Conservation (phyloP, 1,140 invertebrate species). For the Pachypsylla venusta region DNA sequence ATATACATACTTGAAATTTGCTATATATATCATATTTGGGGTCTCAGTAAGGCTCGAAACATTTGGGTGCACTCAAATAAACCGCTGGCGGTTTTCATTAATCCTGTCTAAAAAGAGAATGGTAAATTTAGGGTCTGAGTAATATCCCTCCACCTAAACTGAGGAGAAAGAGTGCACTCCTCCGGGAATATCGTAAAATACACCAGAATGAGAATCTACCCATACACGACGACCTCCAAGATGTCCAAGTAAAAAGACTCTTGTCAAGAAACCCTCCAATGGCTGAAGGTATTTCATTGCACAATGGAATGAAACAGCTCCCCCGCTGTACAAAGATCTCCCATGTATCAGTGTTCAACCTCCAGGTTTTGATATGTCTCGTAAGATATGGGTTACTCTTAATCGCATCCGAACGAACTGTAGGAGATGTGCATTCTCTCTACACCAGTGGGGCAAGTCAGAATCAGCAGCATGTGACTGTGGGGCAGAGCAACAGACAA, state of each 20-base stretch:
- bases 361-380: slow-evolving; percentile 3
- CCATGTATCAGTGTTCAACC: background rate
- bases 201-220: background rate
- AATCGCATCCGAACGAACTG: background rate
- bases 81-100: too few species aligned
- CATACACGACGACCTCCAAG: background rate
- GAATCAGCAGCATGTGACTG: slow-evolving; percentile 13
- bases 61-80: too few species aligned
- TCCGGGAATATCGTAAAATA: background rate
- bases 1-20: too few species aligned
- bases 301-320: too few species aligned
- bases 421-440: background rate
- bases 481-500: slow-evolving; percentile 5
- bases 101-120: too few species aligned
- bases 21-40: too few species aligned
- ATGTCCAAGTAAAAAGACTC: too few species aligned
- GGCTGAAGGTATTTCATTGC: too few species aligned
- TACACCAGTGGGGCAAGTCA: slow-evolving; percentile 15
- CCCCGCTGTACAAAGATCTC: slow-evolving; percentile 3
- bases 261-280: slow-evolving; percentile 6
- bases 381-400: background rate
- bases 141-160: background rate
- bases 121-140: background rate
- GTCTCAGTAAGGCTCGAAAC: too few species aligned
- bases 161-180: background rate